Evolutionary conservation across 2,888 invertebrate species (phyloP), one percentile per base, ranked within the genome.

Genomic region (Caenorhabditis sp.): DNA sequence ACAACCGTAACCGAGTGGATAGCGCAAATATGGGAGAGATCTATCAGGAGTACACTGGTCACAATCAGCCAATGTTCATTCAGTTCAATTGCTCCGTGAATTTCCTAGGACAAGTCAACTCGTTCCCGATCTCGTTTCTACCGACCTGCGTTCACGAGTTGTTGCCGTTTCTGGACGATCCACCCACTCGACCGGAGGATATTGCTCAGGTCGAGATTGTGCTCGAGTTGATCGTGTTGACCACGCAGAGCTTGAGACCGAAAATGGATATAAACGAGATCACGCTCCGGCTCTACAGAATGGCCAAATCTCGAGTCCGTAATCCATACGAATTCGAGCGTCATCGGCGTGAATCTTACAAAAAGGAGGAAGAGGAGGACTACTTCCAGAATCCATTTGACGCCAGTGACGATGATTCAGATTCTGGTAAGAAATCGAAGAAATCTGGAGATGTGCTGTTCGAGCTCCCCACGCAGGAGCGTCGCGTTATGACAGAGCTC

Each of bases 71-170:
- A 12, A 73, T 87, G 41, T 88, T 88, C 76, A 73, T 88, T 10
- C 81, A 82, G 38, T 87, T 88, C 80, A 70, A 82, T 16, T 88
- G 88, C 54, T 75, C 81, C 0, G 76, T 87, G 6, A 69, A 69
- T 0, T 83, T 83, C 41, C 28, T 64, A 8, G 82, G 80, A 3
- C 54, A 54, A 5, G 68, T 82, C 72, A 70, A 83, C 24, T 75
- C 84, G n/a, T 86, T 88, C 51, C 83, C 82, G 2, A 81, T 87
- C 28, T 68, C 70, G 28, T 86, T 82, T 38, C 64, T 88, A 2
- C 88, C 88, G 0, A 80, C 84, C 6, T 88, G 88, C 41, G 70
- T 86, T 41, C 82, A 86, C 56, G 72, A 87, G 26, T 24, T 87
- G 10, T 68, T 87, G 19, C 44, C 80, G 24, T 49, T 54, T 19